Evolutionary conservation across 2,113 vertebrate species (phyloP).

Genomic region (Hippocampus guttulatus): DNA sequence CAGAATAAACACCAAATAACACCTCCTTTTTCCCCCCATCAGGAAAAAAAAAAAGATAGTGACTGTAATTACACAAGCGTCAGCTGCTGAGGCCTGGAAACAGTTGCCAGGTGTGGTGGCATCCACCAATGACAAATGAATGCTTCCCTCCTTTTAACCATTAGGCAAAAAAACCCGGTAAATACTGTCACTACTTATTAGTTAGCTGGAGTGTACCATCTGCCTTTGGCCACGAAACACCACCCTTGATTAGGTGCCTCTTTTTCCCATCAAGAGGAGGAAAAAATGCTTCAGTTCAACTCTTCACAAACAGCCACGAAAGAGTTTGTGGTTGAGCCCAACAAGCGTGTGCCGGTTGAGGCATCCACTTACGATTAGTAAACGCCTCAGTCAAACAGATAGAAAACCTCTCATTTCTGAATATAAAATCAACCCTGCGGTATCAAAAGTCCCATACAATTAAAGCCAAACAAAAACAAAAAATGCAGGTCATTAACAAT

Average conservation of each 20-base stretch:
- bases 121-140: too few species aligned
- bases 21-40: too few species aligned
- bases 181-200: not conserved
- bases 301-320: not conserved
- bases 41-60: too few species aligned
- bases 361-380: not conserved
- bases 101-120: too few species aligned
- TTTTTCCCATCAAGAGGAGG: not conserved
- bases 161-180: too few species aligned
- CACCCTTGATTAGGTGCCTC: not conserved
- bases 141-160: too few species aligned
- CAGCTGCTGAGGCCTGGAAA: too few species aligned
- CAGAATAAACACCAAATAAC: too few species aligned
- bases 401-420: not conserved
- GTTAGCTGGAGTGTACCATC: not conserved
- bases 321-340: not conserved
- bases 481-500: slow-evolving; percentile 40
- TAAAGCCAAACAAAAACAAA: slow-evolving; percentile 25
- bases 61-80: too few species aligned
- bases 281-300: not conserved
- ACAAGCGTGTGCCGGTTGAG: not conserved
- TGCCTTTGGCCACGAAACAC: not conserved
- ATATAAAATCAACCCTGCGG: not conserved
- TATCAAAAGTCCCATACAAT: slow-evolving; percentile 4
- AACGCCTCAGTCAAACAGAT: not conserved